Evolutionary conservation across 2,888 invertebrate species (phyloP).

Genomic region (Drosophila rellima): DNA sequence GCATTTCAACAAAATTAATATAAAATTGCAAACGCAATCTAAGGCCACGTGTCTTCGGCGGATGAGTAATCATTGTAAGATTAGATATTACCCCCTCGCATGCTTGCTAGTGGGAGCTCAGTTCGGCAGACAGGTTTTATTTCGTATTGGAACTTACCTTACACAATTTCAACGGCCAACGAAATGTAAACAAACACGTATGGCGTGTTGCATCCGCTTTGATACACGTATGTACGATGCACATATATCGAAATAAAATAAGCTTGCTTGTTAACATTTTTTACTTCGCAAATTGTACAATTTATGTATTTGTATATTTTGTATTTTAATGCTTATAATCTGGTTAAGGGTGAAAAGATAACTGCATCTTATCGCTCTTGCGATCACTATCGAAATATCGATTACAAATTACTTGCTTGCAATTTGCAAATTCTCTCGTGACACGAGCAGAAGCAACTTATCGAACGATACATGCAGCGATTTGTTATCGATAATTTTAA

Average conservation of each 20-base stretch:
- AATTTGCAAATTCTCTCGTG: neutral
- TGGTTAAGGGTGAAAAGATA: neutral
- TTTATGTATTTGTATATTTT: neutral
- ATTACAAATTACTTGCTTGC: neutral
- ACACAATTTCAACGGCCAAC: conserved; percentile 20
- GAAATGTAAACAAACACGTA: conserved; percentile 11
- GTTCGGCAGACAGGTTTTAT: conserved; percentile 30
- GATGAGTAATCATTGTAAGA: conserved; percentile 54
- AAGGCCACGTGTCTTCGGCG: conserved; percentile 55
- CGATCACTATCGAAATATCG: conserved; percentile 5
- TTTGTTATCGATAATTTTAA: neutral
- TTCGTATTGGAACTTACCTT: conserved; percentile 54
- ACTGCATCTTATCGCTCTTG: neutral
- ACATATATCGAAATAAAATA: neutral
- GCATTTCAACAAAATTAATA: conserved; percentile 7
- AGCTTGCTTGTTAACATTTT: neutral
- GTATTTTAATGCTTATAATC: neutral
- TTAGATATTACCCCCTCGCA: conserved; percentile 5
- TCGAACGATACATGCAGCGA: neutral
- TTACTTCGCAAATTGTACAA: conserved; percentile 2
- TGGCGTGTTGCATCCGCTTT: conserved; percentile 1
- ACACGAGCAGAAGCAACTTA: neutral
- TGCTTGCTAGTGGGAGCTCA: neutral
- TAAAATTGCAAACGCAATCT: conserved; percentile 7
- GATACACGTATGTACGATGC: neutral